Evolutionary conservation across 2,797 vertebrate genomes (phyloP).

Genomic region (Falco peregrinus): DNA sequence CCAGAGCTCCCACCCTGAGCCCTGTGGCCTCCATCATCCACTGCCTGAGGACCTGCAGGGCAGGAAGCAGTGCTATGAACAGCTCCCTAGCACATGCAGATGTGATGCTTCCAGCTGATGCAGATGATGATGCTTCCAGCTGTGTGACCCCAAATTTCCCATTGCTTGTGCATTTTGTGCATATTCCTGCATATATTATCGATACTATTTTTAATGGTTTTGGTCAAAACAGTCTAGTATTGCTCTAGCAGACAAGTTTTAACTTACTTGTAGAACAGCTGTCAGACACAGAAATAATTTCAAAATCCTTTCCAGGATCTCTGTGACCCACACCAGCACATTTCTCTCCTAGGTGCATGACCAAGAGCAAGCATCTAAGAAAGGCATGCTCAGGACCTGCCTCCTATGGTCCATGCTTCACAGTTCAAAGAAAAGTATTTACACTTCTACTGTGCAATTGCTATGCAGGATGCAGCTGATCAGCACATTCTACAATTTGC

Average conservation of each 20-base stretch:
- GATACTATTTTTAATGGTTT: background rate
- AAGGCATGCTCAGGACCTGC: background rate
- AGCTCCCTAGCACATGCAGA: background rate
- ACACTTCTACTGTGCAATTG: background rate
- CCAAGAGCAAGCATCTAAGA: background rate
- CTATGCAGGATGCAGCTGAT: background rate
- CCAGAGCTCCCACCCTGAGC: background rate
- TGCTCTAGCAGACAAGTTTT: background rate
- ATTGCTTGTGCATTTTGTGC: background rate
- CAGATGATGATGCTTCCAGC: too few species aligned
- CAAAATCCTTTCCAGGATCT: background rate
- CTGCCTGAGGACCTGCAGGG: fast-evolving
- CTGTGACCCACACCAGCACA: background rate
- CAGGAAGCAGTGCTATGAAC: background rate
- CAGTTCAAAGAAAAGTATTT: background rate
- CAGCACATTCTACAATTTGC: background rate
- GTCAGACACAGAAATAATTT: background rate
- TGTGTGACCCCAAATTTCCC: background rate
- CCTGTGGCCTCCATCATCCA: background rate
- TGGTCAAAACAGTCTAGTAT: background rate
- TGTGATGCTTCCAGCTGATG: too few species aligned
- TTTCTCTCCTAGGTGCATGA: background rate
- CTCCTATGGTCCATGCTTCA: background rate
- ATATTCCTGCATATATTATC: background rate
- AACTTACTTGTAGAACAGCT: background rate